Conservation (phyloP, 2,113 vertebrate genomes). For the Gavialis gangeticus region DNA sequence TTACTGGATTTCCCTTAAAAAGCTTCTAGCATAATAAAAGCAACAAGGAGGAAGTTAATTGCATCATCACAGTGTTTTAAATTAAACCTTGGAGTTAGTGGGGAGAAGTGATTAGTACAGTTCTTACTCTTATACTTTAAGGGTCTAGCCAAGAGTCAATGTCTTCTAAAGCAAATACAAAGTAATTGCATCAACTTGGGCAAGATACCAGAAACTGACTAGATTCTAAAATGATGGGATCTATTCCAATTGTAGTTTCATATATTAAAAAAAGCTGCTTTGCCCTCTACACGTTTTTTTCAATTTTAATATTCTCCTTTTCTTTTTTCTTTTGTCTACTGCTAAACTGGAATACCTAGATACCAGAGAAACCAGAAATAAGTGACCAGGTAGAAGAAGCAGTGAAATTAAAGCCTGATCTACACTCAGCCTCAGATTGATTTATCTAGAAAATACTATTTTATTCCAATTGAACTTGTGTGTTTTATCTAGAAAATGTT, state of each 20-base stretch:
- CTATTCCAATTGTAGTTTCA: neutral
- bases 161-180: neutral
- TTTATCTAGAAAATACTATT: too few species aligned
- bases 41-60: constrained; percentile 19
- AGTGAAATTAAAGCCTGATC: rapidly evolving
- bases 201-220: neutral
- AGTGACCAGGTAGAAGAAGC: rapidly evolving
- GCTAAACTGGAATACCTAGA: too few species aligned
- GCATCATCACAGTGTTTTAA: neutral
- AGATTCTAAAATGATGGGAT: too few species aligned
- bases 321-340: rapidly evolving
- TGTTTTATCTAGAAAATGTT: too few species aligned
- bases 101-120: constrained; percentile 12
- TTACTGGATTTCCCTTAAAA: rapidly evolving
- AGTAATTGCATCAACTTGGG: neutral
- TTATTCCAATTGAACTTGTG: too few species aligned
- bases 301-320: neutral
- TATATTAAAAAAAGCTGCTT: neutral
- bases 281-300: neutral
- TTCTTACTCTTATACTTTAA: constrained; percentile 15
- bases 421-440: too few species aligned
- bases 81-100: neutral
- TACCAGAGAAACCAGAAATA: neutral
- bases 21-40: neutral
- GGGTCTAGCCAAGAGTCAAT: too few species aligned